phyloP scores from a whole-genome alignment of 2,888 invertebrate genomes.

The Volucella zonaria region DNA sequence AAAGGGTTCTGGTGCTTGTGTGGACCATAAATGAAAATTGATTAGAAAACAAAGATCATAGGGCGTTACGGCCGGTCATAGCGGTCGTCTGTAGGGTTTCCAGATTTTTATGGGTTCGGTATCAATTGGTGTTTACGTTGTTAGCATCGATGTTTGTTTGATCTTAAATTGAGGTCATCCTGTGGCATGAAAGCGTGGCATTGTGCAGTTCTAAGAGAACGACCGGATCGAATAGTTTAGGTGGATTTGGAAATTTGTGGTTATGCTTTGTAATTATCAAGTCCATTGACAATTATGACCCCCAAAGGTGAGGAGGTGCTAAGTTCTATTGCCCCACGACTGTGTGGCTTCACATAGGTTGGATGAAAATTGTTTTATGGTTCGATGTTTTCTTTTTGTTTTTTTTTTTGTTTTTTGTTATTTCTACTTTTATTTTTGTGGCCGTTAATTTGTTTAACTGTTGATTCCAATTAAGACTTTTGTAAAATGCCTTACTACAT shows the following conservation, averaged over 20 bases:
- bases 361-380: background rate
- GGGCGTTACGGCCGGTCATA: background rate
- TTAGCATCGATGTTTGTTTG: constrained; percentile 27
- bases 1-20: background rate
- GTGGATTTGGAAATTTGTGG: background rate
- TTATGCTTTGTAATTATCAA: constrained; percentile 44
- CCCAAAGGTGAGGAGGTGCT: constrained; percentile 44
- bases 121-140: constrained; percentile 39
- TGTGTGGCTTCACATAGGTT: constrained; percentile 3
- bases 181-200: background rate
- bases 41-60: constrained; percentile 48
- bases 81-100: constrained; percentile 25
- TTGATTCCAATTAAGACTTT: constrained; percentile 8
- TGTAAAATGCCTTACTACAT: background rate
- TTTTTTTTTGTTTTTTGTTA: no score
- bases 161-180: constrained; percentile 26
- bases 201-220: background rate
- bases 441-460: constrained; percentile 40
- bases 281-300: constrained; percentile 43
- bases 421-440: background rate
- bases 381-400: background rate
- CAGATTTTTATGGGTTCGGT: constrained; percentile 51
- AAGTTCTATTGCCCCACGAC: constrained; percentile 20
- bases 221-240: background rate
- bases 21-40: constrained; percentile 50